phyloP scores from a whole-genome alignment of 2,888 invertebrate species.

The Drosophila lutescens region DNA sequence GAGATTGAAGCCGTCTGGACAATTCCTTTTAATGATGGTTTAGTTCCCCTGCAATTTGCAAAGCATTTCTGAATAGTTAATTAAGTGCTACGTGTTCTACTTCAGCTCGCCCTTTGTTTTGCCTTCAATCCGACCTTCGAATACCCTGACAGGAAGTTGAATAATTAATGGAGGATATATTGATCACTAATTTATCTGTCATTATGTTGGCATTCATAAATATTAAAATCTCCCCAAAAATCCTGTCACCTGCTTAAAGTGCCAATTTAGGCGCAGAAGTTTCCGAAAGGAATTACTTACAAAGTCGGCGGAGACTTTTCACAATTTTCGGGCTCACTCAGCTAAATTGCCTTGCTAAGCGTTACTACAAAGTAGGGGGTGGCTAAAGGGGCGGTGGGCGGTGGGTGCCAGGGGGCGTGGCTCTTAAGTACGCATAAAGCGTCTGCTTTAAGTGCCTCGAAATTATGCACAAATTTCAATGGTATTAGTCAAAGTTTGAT shows the following conservation, averaged over 20 bases:
- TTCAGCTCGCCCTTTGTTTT: constrained; percentile 13
- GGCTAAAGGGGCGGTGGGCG: background rate
- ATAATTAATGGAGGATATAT: background rate
- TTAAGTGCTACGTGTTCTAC: constrained; percentile 65
- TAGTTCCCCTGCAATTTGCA: constrained; percentile 69
- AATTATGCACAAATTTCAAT: constrained; percentile 64
- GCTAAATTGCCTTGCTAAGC: constrained; percentile 46
- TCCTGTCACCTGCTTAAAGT: constrained; percentile 23
- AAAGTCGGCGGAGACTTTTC: constrained; percentile 20
- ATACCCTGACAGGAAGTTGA: constrained; percentile 1
- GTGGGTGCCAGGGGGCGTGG: constrained; percentile 30
- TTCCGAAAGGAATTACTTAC: constrained; percentile 21
- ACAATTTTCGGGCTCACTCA: constrained; percentile 43
- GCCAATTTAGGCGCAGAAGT: constrained; percentile 24
- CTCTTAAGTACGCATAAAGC: constrained; percentile 54
- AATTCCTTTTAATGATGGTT: constrained; percentile 42
- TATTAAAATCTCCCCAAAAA: background rate
- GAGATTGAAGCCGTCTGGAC: constrained; percentile 38
- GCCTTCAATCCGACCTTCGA: background rate
- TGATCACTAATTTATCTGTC: constrained; percentile 10
- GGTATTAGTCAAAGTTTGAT: constrained; percentile 60
- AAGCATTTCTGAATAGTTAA: constrained; percentile 76
- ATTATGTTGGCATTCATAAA: constrained; percentile 8
- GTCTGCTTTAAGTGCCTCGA: constrained; percentile 56
- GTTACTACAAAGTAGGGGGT: constrained; percentile 3